A percentile compares a stretch with the other conserved stretches of the same genome.
Evolutionary conservation across 2,113 vertebrate species (phyloP).

Genomic region (Muntiacus reevesi): DNA sequence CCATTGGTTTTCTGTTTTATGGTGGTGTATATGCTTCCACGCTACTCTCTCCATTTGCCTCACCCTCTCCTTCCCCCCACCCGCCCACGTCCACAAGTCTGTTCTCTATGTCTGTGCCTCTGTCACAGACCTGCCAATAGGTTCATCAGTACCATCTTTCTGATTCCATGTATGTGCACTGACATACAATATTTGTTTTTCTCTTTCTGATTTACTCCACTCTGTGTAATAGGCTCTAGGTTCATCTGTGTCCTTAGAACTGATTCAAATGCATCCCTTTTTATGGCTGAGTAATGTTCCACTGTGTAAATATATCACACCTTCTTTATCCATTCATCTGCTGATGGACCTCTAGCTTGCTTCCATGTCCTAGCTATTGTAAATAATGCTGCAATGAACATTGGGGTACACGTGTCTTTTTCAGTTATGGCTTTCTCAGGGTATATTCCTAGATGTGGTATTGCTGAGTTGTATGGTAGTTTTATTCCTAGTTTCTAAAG

Average conservation of each 20-base stretch:
- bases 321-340: not conserved
- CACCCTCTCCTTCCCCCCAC: not conserved
- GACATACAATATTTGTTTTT: not conserved
- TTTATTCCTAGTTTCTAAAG: not conserved
- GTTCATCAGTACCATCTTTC: not conserved
- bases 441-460: not conserved
- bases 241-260: not conserved
- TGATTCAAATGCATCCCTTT: not conserved
- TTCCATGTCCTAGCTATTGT: not conserved
- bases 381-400: not conserved
- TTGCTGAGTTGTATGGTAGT: not conserved
- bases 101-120: not conserved
- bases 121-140: not conserved
- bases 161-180: not conserved
- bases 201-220: not conserved
- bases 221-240: not conserved
- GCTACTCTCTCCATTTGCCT: not conserved
- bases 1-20: rapidly evolving
- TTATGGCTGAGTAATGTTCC: not conserved
- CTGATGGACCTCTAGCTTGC: rapidly evolving
- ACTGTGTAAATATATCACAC: not conserved
- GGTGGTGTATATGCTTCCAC: not conserved
- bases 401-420: rapidly evolving
- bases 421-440: not conserved
- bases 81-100: rapidly evolving